A percentile compares a stretch with the other conserved stretches of the same genome.
These are phyloP conservation scores for Pardosa pseudoannulata DNA, from an alignment of 2,888 invertebrate species.

Conservation along the genomic window DNA sequence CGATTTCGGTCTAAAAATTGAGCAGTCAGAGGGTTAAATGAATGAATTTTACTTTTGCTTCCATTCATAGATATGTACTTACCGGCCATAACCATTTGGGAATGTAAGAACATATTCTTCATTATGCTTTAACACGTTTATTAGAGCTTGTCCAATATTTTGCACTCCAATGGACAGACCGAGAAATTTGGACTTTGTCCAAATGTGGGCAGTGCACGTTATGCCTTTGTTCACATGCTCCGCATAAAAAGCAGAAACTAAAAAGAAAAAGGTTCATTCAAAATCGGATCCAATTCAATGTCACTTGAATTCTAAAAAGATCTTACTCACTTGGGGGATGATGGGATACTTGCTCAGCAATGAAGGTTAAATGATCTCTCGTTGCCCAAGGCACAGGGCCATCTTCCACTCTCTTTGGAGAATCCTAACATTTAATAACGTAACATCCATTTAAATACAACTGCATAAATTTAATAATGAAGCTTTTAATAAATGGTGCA, in stretches of 20 bases:
- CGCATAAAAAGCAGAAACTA: slow-evolving; percentile 90
- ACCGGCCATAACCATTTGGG: slow-evolving; percentile 99
- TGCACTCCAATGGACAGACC: slow-evolving; percentile 96
- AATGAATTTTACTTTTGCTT: too few relatives aligned
- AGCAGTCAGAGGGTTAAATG: too few relatives aligned
- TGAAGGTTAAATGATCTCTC: slow-evolving; percentile 88
- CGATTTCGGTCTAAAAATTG: too few relatives aligned
- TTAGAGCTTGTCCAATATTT: slow-evolving; percentile 95
- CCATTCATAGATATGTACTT: too few relatives aligned
- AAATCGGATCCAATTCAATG: too few relatives aligned
- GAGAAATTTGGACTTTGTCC: slow-evolving; percentile 99
- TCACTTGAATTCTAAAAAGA: too few relatives aligned
- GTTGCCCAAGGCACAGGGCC: slow-evolving; percentile 74
- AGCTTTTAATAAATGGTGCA: too few relatives aligned
- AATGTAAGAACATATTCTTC: slow-evolving; percentile 98
- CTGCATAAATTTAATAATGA: too few relatives aligned
- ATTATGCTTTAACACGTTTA: slow-evolving; percentile 91
- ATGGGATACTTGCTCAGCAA: slow-evolving; percentile 99
- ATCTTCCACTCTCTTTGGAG: slow-evolving; percentile 66
- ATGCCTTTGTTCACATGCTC: slow-evolving; percentile 95
- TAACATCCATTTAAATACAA: too few relatives aligned
- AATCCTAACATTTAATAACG: too few relatives aligned
- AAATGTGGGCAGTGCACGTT: slow-evolving; percentile 95
- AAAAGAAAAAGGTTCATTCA: too few relatives aligned
- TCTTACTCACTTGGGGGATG: slow-evolving; percentile 87